Base-by-base conservation (phyloP, 2,888 invertebrate genomes). In the Epirrhoe tristata region DNA sequence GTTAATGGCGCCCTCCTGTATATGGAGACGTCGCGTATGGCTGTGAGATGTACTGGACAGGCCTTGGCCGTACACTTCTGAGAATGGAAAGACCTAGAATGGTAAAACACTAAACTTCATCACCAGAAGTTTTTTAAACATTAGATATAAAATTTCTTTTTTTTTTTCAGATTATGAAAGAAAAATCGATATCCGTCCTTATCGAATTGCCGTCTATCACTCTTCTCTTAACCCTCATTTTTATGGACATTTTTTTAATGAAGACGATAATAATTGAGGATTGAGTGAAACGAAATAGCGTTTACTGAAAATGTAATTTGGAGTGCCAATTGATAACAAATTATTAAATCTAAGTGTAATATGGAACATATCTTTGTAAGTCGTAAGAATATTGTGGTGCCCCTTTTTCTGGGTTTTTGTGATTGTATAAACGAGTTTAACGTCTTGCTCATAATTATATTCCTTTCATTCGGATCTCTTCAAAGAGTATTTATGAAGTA, bases 121-220 rank as follows among this genome's bases (percentile, higher is more conserved):
- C 12, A 12, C 12, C 12, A 12, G 1, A 5, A 12, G 34, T 12
- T 43, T 43, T 12, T 10, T 43, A 12, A 43, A 12, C 12, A 12
- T 43, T 12, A 39, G 10, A 39, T 10, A 39, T 10, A 10, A 39
- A 39, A 6, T 14, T 14, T 14, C 6, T 50, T 24, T 24, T 43
- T 17, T 24, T 16, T 16, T 54, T 60, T 14, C 52, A 43, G 59
- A 36, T 54, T 7, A 17, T 48, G n/a, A 12, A n/a, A 17, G n/a
- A 56, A 50, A 14, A 31, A 62, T 48, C 34, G 2, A 5, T 14
- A 3, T 55, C 61, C 61, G 61, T 61, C 61, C 55, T 61, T 24
- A 48, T 61, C 36, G 36, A 50, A 48, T 55, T 24, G 36, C 61
- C 46, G 61, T 61, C 61, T 61, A 36, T 59, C 60, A 60, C 46